Base-by-base conservation (phyloP, 2,888 invertebrate species). In the Resseliella maxima region DNA sequence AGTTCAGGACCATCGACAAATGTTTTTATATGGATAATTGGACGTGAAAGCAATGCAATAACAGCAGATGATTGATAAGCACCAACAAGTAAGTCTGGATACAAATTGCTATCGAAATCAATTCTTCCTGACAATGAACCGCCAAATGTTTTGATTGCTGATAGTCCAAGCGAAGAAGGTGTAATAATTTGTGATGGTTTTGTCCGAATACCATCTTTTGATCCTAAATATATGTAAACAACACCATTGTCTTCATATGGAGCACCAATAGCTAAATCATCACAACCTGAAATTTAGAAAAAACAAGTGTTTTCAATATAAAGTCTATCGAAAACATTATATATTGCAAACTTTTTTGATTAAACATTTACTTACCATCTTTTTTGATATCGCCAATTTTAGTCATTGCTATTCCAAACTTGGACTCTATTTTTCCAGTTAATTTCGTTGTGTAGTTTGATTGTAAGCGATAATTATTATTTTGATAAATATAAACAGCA, bases 241-340 rank as follows among this genome's bases (percentile, higher is more conserved):
- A 96, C 96, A 5, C 99, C 99, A 87, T 93, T 94, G 10, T 94
- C 94, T 90, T 98, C 97, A 90, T 98, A 99, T 0, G 99, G 99
- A 54, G 99, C 99, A 5, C 99, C 99, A 85, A 99, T 95, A 0
- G 98, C 99, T 87, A 99, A 92, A 90, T 99, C 99, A 90, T 96
- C 96, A 89, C 96, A 89, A 94, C 98, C n/a, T n/a, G n/a, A n/a
- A n/a, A n/a, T n/a, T n/a, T n/a, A n/a, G n/a, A n/a, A n/a, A n/a
- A n/a, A n/a, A n/a, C n/a, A n/a, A n/a, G n/a, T n/a, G n/a, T n/a
- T n/a, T n/a, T n/a, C n/a, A n/a, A n/a, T n/a, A n/a, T n/a, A n/a
- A n/a, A n/a, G n/a, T n/a, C n/a, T n/a, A n/a, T n/a, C n/a, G n/a
- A n/a, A n/a, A n/a, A n/a, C n/a, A n/a, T n/a, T n/a, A n/a, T n/a